These are phyloP conservation scores for Stratiomys singularior DNA, from an alignment of 2,888 invertebrate species.

Conservation along the genomic window DNA sequence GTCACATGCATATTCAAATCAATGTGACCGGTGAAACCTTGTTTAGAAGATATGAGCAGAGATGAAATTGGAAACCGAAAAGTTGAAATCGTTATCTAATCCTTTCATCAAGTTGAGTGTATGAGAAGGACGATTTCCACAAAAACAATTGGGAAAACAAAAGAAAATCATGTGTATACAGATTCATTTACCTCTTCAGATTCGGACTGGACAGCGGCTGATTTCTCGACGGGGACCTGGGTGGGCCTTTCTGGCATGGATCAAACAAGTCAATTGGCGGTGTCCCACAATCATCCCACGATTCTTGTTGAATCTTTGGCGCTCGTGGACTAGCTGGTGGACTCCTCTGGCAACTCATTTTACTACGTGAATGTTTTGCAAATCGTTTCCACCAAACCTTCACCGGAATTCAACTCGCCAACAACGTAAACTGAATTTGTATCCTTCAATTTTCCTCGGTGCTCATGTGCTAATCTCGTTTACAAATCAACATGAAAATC, in stretches of 20 bases:
- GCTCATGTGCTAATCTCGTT: neutral
- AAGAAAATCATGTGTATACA: neutral
- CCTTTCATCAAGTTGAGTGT: too few relatives aligned
- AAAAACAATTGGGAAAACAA: too few relatives aligned
- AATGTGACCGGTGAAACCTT: too few relatives aligned
- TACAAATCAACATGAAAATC: neutral
- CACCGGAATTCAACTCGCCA: neutral
- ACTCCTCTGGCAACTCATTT: constrained; percentile 45
- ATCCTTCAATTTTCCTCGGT: neutral
- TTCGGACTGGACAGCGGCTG: constrained; percentile 60
- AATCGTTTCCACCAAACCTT: neutral
- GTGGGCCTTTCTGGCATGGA: constrained; percentile 48
- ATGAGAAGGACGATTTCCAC: too few relatives aligned
- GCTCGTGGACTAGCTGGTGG: constrained; percentile 56
- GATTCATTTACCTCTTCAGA: constrained; percentile 59
- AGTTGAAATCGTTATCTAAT: too few relatives aligned
- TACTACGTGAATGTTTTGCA: neutral
- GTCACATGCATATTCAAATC: neutral
- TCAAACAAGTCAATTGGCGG: constrained; percentile 53
- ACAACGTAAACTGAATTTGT: neutral
- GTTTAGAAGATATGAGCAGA: too few relatives aligned
- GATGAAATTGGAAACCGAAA: too few relatives aligned
- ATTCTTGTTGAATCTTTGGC: constrained; percentile 56
- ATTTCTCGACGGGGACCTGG: constrained; percentile 50
- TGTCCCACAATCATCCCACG: constrained; percentile 55